Base-by-base conservation (phyloP, 53 echinoderm and acorn worm species). In the Arbacia lixula region DNA sequence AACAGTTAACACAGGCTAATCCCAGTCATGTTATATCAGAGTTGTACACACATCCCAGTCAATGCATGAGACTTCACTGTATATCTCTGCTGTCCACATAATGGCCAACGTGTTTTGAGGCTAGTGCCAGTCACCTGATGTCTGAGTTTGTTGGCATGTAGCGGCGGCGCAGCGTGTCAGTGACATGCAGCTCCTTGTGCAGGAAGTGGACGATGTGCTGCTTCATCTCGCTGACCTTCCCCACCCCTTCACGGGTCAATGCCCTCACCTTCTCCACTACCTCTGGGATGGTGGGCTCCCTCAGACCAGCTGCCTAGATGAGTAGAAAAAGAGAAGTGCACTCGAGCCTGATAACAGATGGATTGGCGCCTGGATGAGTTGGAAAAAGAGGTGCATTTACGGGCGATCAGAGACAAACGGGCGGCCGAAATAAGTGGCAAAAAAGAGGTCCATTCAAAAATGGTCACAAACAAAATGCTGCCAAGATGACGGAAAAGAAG, bases 211-310 rank as follows among this genome's bases (percentile, higher is more conserved):
- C 49, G 16, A 71, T 71, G 30, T 71, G 71, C 35, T 71, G 71
- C 71, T 71, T 71, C 71, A 71, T 71, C 49, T 42, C 71, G 16
- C 71, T 71, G 46, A 71, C 71, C 49, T 71, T 71, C 6, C 29
- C 46, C 8, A 71, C 28, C 50, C 71, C 71, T 28, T 3, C 71
- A 2, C 71, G 46, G 3, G 71, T 71, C 14, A 71, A 29, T 24
- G 71, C 38, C 17, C 71, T 24, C 50, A 71, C 71, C 42, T 41
- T 43, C 41, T 71, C 71, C 14, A 71, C 71, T 12, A 71, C 71
- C 42, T 71, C 71, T 42, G 71, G 71, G 43, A 71, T 71, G 71
- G 71, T 71, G 39, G 71, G 71, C 9, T 71, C 71, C 3, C 71
- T 40, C 11, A 71, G 46, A 40, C 71, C 71, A 28, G 71, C 71